Evolutionary conservation across 2,797 vertebrate genomes (phyloP).

Genomic region (Fistularia tabacaria): DNA sequence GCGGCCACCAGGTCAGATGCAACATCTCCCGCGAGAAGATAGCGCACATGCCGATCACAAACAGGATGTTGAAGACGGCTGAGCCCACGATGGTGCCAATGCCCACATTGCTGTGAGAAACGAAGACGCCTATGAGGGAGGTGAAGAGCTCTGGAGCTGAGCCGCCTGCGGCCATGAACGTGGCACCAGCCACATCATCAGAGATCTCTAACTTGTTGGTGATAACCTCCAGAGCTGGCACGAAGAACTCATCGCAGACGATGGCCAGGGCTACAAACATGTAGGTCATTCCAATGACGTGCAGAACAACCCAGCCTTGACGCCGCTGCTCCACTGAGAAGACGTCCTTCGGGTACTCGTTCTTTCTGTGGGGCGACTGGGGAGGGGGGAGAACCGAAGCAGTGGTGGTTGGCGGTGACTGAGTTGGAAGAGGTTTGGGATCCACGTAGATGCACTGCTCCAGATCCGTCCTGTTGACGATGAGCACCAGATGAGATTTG

Average conservation of each 20-base stretch:
- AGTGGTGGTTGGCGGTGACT: constrained; percentile 9
- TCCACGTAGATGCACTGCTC: constrained; percentile 81
- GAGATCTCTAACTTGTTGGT: constrained; percentile 83
- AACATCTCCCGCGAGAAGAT: constrained; percentile 88
- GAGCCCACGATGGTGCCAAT: constrained; percentile 94
- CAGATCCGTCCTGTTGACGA: constrained; percentile 72
- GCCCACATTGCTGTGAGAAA: constrained; percentile 91
- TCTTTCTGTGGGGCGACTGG: constrained; percentile 62
- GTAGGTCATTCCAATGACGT: constrained; percentile 85
- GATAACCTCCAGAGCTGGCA: constrained; percentile 86
- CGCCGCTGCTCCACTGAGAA: constrained; percentile 84
- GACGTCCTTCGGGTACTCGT: constrained; percentile 82
- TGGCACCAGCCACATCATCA: constrained; percentile 90
- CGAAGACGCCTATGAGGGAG: constrained; percentile 90
- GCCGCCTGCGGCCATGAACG: constrained; percentile 93
- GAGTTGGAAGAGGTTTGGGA: constrained; percentile 35
- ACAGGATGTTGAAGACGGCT: constrained; percentile 93
- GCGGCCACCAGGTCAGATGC: constrained; percentile 91
- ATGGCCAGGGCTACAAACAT: constrained; percentile 91
- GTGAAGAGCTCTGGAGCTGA: constrained; percentile 94
- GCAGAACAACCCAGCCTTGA: constrained; percentile 84
- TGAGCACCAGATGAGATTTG: constrained; percentile 30
- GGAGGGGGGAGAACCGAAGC: constrained; percentile 10
- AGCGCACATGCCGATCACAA: constrained; percentile 92
- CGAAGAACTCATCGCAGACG: constrained; percentile 92